Conservation (phyloP, 2,888 invertebrate species). For the Lasioglossum morio region DNA sequence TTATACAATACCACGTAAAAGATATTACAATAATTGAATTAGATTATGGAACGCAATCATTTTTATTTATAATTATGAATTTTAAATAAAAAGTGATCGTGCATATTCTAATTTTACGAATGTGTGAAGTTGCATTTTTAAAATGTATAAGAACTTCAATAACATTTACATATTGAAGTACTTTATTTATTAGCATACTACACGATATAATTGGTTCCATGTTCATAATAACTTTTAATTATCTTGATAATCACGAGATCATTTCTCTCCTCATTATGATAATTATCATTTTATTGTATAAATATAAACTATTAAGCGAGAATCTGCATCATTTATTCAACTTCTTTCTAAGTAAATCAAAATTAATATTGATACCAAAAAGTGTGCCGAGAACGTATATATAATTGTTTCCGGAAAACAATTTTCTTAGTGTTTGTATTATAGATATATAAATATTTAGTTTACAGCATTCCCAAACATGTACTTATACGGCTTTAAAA, state of each 20-base stretch:
- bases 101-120: slow-evolving; percentile 33
- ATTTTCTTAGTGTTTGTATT: slow-evolving; percentile 3
- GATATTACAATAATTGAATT: slow-evolving; percentile 40
- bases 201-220: slow-evolving; percentile 22
- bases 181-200: slow-evolving; percentile 51
- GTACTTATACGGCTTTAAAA: slow-evolving; percentile 28
- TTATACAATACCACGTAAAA: slow-evolving; percentile 33
- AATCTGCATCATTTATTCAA: slow-evolving; percentile 43
- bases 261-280: slow-evolving; percentile 56
- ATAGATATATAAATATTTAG: neutral
- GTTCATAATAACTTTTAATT: slow-evolving; percentile 24
- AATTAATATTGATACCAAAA: neutral
- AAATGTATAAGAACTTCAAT: slow-evolving; percentile 43
- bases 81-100: slow-evolving; percentile 26
- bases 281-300: slow-evolving; percentile 61
- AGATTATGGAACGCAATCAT: slow-evolving; percentile 30
- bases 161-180: slow-evolving; percentile 40
- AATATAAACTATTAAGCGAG: slow-evolving; percentile 61
- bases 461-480: slow-evolving; percentile 14
- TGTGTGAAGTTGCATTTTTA: slow-evolving; percentile 45
- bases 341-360: slow-evolving; percentile 1
- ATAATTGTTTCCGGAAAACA: neutral
- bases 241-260: slow-evolving; percentile 9
- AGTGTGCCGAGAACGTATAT: neutral
- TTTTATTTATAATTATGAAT: slow-evolving; percentile 55